Conservation (phyloP, 2,888 invertebrate genomes). For the Fissipunctia ypsillon region DNA sequence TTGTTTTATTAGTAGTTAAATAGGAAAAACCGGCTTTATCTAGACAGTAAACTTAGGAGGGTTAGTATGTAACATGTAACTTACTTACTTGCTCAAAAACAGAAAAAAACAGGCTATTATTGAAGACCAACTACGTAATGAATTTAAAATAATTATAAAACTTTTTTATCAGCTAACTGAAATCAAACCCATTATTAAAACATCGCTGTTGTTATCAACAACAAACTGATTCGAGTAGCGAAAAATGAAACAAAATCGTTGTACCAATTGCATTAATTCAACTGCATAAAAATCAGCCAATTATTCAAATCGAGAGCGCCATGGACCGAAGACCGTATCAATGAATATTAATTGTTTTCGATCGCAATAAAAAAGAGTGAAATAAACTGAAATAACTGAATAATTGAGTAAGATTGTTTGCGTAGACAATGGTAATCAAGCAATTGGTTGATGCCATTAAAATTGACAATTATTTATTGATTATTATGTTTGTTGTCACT, state of each 20-base stretch:
- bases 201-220: constrained; percentile 56
- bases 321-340: constrained; percentile 85
- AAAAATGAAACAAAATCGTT: constrained; percentile 81
- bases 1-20: neutral
- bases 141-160: neutral
- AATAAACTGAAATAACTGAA: constrained; percentile 73
- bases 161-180: neutral
- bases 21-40: neutral
- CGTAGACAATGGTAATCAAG: constrained; percentile 50
- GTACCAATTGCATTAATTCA: constrained; percentile 89
- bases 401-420: constrained; percentile 72
- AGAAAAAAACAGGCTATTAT: neutral
- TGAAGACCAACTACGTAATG: neutral
- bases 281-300: constrained; percentile 90
- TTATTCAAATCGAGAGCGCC: constrained; percentile 87
- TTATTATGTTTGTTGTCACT: too few species aligned
- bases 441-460: constrained; percentile 62
- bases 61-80: neutral
- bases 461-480: constrained; percentile 17
- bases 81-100: neutral
- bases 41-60: neutral
- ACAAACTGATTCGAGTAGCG: constrained; percentile 71
- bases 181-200: constrained; percentile 39
- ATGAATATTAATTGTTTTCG: constrained; percentile 89
- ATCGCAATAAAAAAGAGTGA: constrained; percentile 76